Conservation (phyloP, 1,140 invertebrate species). For the Atopsyche davidsoni region DNA sequence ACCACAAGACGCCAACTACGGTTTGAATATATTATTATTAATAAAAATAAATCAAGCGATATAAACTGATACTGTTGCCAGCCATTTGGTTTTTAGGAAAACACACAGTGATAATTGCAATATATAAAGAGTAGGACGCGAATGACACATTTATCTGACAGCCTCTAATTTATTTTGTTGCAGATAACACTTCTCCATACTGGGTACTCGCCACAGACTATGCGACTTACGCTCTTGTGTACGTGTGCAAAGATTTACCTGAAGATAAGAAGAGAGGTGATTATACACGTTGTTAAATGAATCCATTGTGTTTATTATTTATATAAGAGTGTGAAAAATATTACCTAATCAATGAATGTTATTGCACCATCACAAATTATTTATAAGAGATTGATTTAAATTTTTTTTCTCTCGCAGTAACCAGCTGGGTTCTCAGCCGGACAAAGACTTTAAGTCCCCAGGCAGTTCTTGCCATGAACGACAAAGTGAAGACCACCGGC, state of each 20-base stretch:
- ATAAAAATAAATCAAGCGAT: too few relatives aligned
- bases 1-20: too few relatives aligned
- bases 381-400: background rate
- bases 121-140: too few relatives aligned
- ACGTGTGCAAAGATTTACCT: conserved; percentile 10
- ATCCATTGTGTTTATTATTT: too few relatives aligned
- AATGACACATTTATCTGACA: too few relatives aligned
- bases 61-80: too few relatives aligned
- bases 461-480: conserved; percentile 5
- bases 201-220: conserved; percentile 23
- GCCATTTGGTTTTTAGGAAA: too few relatives aligned
- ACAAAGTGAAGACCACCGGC: background rate
- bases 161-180: background rate
- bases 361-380: background rate
- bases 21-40: too few relatives aligned
- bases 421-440: conserved; percentile 20
- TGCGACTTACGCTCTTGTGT: conserved; percentile 14
- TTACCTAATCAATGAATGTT: background rate
- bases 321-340: too few relatives aligned
- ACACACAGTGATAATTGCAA: too few relatives aligned
- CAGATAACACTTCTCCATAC: conserved; percentile 15
- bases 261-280: conserved; percentile 10
- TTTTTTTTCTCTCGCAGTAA: conserved; percentile 13
- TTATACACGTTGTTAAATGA: too few relatives aligned
- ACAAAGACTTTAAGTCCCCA: conserved; percentile 7